Conservation (phyloP, 2,113 vertebrate genomes). For the Seriola aureovittata region DNA sequence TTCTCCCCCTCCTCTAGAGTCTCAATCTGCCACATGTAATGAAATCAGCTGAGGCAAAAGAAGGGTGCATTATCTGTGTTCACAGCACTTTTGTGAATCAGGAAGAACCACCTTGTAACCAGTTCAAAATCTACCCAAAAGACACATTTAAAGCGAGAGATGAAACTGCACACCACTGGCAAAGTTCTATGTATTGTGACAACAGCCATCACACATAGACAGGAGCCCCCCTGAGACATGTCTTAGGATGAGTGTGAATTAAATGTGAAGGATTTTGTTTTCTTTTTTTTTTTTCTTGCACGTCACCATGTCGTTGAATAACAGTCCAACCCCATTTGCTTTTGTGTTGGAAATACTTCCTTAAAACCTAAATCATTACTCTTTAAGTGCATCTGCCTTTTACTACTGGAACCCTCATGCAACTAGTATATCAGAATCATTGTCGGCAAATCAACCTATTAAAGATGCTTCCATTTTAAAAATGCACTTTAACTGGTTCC, state of each 20-base stretch:
- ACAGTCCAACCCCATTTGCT: constrained; percentile 9
- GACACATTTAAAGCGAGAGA: constrained; percentile 49
- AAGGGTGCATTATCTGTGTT: constrained; percentile 3
- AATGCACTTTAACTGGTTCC: not conserved
- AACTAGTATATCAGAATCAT: constrained; percentile 9
- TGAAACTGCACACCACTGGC: constrained; percentile 29
- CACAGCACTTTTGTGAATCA: constrained; percentile 6
- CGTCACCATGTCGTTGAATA: constrained; percentile 32
- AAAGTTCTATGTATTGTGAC: constrained; percentile 39
- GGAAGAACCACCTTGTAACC: constrained; percentile 15
- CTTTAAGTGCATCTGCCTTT: constrained; percentile 1
- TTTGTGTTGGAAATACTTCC: constrained; percentile 25
- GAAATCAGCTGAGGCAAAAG: constrained; percentile 36
- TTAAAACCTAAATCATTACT: not conserved
- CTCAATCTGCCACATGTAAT: constrained; percentile 38
- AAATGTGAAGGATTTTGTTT: constrained; percentile 33
- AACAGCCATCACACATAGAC: constrained; percentile 35
- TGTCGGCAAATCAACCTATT: constrained; percentile 1
- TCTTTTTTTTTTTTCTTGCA: constrained; percentile 19
- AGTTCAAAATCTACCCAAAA: constrained; percentile 6
- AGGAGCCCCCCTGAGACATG: constrained; percentile 30
- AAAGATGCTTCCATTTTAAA: constrained; percentile 2
- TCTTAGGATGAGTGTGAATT: constrained; percentile 29
- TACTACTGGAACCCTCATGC: not conserved
- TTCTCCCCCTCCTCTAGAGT: not conserved